Percentiles rank a stretch among this genome's conserved stretches.
Conservation (phyloP, 2,113 vertebrate species). For the Athene cunicularia region DNA sequence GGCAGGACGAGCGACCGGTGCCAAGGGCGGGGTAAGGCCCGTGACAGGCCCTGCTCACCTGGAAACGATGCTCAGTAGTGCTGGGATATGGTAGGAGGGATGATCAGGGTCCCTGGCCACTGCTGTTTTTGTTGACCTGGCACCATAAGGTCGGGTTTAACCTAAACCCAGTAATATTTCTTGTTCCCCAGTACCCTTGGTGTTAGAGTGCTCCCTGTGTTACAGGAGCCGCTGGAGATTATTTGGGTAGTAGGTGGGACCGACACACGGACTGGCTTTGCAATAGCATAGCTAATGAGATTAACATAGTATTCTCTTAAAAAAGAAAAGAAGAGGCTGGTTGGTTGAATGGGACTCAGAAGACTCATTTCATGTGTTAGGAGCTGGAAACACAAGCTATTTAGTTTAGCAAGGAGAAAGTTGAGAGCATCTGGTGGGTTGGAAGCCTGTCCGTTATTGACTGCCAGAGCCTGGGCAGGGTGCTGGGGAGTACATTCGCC, state of each 20-base stretch:
- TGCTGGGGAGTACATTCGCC: background rate
- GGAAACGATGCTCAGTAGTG: accelerated
- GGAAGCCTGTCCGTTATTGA: accelerated
- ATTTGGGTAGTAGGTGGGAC: background rate
- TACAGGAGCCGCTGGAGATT: accelerated
- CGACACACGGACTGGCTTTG: background rate
- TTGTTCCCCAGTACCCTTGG: background rate
- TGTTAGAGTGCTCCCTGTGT: background rate
- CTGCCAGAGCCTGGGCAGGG: background rate
- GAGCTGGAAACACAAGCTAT: background rate
- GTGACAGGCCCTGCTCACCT: accelerated
- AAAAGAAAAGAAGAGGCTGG: background rate
- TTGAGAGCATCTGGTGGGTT: conserved; percentile 13
- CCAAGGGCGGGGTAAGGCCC: background rate
- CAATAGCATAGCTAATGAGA: background rate
- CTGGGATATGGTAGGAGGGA: accelerated
- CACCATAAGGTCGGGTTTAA: background rate
- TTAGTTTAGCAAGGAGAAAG: conserved; percentile 13
- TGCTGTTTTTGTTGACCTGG: background rate
- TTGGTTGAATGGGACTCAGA: background rate
- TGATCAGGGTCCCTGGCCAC: background rate
- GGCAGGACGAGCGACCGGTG: background rate
- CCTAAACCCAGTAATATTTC: background rate
- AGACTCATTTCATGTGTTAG: background rate
- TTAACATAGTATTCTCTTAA: conserved; percentile 5